Base-by-base conservation (phyloP, 37 sponge, comb jelly and placozoan species). In the Diacarnus erythraeanus region DNA sequence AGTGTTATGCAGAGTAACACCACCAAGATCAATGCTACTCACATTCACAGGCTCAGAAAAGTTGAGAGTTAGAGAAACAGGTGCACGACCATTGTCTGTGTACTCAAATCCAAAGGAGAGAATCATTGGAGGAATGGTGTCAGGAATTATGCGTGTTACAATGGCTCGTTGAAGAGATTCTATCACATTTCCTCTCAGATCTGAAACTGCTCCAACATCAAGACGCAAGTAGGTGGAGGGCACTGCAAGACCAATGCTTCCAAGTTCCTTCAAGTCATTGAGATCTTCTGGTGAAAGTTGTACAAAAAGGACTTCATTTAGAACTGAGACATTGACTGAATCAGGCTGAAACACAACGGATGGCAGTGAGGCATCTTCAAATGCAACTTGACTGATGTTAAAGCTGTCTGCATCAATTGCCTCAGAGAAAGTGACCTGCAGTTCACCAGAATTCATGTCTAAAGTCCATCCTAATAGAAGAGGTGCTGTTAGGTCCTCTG, bases 11-110 rank as follows among this genome's bases (percentile, higher is more conserved):
- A 96, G 69, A 6, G 78, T 40, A 1, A 96, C 56, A 3, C 58
- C 60, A 39, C 79, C 63, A 12, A 86, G 23, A 26, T 86, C 59
- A 26, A 95, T 63, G 26, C 89, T 72, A 33, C 82, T 69, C 0
- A 77, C 71, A 64, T 80, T 74, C 0, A 95, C 77, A n/a, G 92
- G 79, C 42, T 96, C 97, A 72, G 86, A 71, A 80, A 93, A 96
- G 38, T 74, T 78, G 31, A 96, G 80, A 2, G 78, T 58, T 0
- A 96, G 57, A 33, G 82, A 71, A 36, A 77, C 80, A 40, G 92
- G 92, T 44, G 84, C 92, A 10, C 39, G 68, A 47, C 74, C 81
- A 73, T 80, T 76, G 36, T 68, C 74, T 30, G 84, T 81, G 70
- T 65, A 88, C 35, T 77, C 83, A 40, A 96, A 79, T 3, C 77